phyloP scores from a whole-genome alignment of 2,797 vertebrate genomes.

The Spondyliosoma cantharus region DNA sequence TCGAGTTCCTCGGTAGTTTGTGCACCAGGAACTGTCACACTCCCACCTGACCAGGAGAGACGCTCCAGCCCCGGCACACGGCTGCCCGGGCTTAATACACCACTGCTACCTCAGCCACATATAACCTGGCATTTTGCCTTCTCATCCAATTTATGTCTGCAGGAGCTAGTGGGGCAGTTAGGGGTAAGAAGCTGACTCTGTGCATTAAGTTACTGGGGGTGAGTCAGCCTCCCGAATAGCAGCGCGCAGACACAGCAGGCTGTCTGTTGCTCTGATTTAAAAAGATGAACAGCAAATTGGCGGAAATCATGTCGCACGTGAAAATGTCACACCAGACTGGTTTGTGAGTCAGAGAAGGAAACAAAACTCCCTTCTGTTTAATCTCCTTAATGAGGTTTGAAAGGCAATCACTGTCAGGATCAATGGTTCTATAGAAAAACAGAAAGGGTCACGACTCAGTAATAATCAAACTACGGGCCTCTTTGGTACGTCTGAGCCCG shows the following conservation, averaged over 20 bases:
- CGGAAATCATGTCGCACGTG: constrained; percentile 41
- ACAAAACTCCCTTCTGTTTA: constrained; percentile 2
- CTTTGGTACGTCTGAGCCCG: constrained; percentile 21
- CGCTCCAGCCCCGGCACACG: constrained; percentile 37
- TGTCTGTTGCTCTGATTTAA: constrained; percentile 41
- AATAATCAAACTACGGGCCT: constrained; percentile 16
- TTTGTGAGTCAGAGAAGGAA: constrained; percentile 19
- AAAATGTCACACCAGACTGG: constrained; percentile 28
- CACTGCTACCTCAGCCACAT: constrained; percentile 51
- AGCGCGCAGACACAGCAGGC: constrained; percentile 50
- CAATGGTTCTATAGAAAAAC: constrained; percentile 33
- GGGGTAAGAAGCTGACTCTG: constrained; percentile 77
- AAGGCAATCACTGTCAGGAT: constrained; percentile 39
- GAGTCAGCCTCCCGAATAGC: constrained; percentile 72
- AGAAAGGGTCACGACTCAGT: constrained; percentile 29
- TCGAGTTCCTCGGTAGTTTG: constrained; percentile 14
- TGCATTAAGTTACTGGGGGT: constrained; percentile 71
- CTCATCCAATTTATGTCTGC: constrained; percentile 78
- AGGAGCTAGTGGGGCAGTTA: constrained; percentile 74
- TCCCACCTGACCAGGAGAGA: constrained; percentile 62
- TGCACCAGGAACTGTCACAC: constrained; percentile 50
- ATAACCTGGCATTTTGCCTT: constrained; percentile 77
- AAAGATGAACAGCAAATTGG: constrained; percentile 52
- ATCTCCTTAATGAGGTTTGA: constrained; percentile 31
- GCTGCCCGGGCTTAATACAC: constrained; percentile 34